Evolutionary conservation across 2,113 vertebrate species (phyloP), one percentile per base, ranked within the genome.

Genomic region (Sitta europaea): DNA sequence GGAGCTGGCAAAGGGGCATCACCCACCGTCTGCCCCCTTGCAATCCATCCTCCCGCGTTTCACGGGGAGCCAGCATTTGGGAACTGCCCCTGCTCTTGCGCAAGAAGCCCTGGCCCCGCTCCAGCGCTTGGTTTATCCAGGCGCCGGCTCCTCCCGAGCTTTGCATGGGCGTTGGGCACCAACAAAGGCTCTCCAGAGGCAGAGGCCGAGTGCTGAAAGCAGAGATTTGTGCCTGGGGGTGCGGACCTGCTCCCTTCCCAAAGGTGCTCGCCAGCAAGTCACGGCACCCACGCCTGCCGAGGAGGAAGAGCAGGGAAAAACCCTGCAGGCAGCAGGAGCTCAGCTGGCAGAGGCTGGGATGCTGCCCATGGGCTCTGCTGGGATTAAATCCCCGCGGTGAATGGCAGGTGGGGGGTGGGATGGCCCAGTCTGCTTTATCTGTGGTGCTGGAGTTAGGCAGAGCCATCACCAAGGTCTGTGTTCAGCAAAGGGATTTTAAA

Each of bases 171-270:
- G 75, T 90, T 88, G 92, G 82, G 82, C 71, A 86, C 67, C 81
- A 83, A 90, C 88, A 96, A 86, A 95, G 71, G 76, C 80, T 93
- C 85, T 94, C 93, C 53, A 78, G 79, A 65, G 80, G 86, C 86
- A 50, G 66, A 42, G 43, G 47, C 51, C 3, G 9, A 93, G 75
- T 12, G 7, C 91, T 81, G 90, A 95, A 88, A 94, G 87, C 73
- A 42, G 73, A 74, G 82, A 84, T 81, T 28, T 3, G 5, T 3
- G 16, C 92, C 81, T 1, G 15, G 66, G 86, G 92, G 22, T 84
- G 91, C 3, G 2, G 76, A 55, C 71, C 68, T 73, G 94, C 76
- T 67, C 72, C 71, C 58, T 83, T 75, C 84, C 79, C 95, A 55
- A 47, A 84, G n/a, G 19, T 42, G 59, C 17, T 76, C 4, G 0